Conservation (phyloP, 2,888 invertebrate species). For the Busseola fusca region DNA sequence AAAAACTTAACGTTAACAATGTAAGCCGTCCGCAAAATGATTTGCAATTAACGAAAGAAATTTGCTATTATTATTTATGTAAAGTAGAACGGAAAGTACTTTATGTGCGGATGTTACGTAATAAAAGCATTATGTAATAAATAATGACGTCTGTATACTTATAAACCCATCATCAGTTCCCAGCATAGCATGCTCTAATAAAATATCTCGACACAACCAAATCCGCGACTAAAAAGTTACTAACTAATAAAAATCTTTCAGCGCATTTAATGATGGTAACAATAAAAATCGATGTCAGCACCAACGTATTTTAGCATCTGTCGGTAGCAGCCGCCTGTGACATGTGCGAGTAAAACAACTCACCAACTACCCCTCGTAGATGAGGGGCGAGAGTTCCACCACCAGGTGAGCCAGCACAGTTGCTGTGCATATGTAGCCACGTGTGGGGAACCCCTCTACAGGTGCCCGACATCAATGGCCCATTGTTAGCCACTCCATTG, state of each 20-base stretch:
- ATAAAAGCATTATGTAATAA: not conserved
- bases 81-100: not conserved
- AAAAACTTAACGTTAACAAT: not conserved
- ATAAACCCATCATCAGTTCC: slow-evolving; percentile 3
- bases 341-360: slow-evolving; percentile 82
- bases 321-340: slow-evolving; percentile 85
- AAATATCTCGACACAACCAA: not conserved
- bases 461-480: slow-evolving; percentile 83
- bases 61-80: not conserved
- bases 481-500: slow-evolving; percentile 83
- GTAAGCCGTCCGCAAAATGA: not conserved
- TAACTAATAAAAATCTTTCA: slow-evolving; percentile 49
- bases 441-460: slow-evolving; percentile 86
- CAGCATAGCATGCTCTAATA: not conserved
- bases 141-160: not conserved
- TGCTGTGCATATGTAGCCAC: slow-evolving; percentile 81
- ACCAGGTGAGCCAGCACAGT: slow-evolving; percentile 81
- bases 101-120: not conserved
- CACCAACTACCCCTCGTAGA: slow-evolving; percentile 69
- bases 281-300: slow-evolving; percentile 81
- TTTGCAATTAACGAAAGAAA: not conserved
- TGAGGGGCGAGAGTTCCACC: slow-evolving; percentile 85
- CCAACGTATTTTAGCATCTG: slow-evolving; percentile 89
- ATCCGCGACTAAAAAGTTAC: slow-evolving; percentile 21
- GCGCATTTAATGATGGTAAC: slow-evolving; percentile 65